These are phyloP conservation scores for Melanotaenia nigrans DNA, from an alignment of 2,797 vertebrate species.

Conservation along the genomic window DNA sequence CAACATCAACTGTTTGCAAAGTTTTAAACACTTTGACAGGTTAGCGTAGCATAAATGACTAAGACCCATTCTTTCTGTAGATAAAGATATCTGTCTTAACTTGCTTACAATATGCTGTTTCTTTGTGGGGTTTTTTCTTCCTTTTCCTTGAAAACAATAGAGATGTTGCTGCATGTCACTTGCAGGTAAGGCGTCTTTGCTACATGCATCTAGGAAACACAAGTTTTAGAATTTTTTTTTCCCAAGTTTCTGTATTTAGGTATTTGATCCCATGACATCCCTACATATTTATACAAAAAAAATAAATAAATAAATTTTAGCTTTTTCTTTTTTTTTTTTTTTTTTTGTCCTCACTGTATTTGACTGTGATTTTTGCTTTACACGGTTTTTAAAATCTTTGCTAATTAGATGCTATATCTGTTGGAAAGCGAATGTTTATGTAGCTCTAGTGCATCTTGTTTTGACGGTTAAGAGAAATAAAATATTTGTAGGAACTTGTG, in stretches of 20 bases:
- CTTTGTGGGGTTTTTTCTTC: not conserved
- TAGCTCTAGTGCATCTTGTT: slow-evolving; percentile 32
- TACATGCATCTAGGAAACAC: not conserved
- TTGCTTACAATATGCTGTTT: not conserved
- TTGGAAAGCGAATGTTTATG: slow-evolving; percentile 32
- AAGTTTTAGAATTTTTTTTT: too few species aligned
- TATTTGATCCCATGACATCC: not conserved
- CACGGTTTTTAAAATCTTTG: not conserved
- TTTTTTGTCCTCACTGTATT: not conserved
- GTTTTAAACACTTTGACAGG: not conserved
- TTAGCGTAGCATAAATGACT: not conserved
- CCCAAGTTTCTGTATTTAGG: not conserved
- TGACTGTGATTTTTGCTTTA: not conserved
- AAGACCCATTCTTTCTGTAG: not conserved
- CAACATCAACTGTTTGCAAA: not conserved
- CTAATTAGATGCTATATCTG: not conserved
- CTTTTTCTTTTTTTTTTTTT: not conserved
- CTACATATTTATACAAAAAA: not conserved
- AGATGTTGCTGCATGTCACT: not conserved
- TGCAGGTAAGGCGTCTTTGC: not conserved
- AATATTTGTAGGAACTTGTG: slow-evolving; percentile 30
- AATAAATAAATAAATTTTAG: too few species aligned
- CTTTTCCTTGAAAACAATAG: not conserved
- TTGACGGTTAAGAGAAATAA: slow-evolving; percentile 59
- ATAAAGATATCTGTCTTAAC: not conserved